These are phyloP conservation scores for Mallotus villosus DNA, from an alignment of 2,797 vertebrate species.

Conservation along the genomic window DNA sequence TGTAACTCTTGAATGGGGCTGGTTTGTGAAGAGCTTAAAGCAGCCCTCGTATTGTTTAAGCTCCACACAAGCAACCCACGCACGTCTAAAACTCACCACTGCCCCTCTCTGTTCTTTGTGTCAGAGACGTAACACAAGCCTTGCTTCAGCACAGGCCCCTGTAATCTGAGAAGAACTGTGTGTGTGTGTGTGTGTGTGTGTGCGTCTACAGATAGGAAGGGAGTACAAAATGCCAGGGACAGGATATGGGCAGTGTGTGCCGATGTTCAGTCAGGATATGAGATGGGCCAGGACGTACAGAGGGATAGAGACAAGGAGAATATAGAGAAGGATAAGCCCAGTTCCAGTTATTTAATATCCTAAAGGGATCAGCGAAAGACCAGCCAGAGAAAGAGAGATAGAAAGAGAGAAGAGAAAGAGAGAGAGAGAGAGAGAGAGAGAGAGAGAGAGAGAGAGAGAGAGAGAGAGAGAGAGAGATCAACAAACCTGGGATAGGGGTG, in stretches of 20 bases:
- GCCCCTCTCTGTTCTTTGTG: constrained; percentile 49
- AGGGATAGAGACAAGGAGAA: background rate
- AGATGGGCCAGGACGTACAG: constrained; percentile 20
- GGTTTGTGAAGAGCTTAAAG: constrained; percentile 46
- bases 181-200: constrained; percentile 17
- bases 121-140: constrained; percentile 63
- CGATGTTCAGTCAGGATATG: constrained; percentile 41
- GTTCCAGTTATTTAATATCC: constrained; percentile 25
- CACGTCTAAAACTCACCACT: constrained; percentile 41
- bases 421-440: constrained; percentile 6
- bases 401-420: background rate
- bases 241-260: constrained; percentile 28
- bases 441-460: constrained; percentile 8
- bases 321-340: background rate
- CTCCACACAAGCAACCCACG: constrained; percentile 39
- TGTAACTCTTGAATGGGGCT: constrained; percentile 54
- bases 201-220: constrained; percentile 4
- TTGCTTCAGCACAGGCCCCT: constrained; percentile 29
- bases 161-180: constrained; percentile 48
- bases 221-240: constrained; percentile 3
- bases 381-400: background rate
- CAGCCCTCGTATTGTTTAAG: constrained; percentile 53
- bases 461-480: constrained; percentile 6
- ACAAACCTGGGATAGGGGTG: constrained; percentile 90
- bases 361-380: constrained; percentile 10